Base-by-base conservation (phyloP, 2,797 vertebrate genomes). In the Mastacembelus armatus region DNA sequence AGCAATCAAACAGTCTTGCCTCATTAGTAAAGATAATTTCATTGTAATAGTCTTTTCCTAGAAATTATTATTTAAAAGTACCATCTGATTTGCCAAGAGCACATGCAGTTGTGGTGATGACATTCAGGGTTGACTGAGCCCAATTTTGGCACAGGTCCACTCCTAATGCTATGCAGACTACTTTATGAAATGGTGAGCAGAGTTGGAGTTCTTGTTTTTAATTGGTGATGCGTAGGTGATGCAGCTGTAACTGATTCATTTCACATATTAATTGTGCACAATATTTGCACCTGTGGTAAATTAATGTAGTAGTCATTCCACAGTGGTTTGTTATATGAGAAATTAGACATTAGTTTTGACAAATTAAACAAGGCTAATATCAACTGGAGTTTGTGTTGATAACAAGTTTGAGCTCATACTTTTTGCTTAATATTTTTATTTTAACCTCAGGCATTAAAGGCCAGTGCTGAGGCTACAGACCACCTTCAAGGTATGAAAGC, bases 401-500 rank as follows among this genome's bases (percentile, higher is more conserved):
- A 38, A 19, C 27, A 22, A 32, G 5, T 16, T 8, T 4, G 1
- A 19, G 5, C 15, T 18, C n/a, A 30, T 14, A 10, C 3, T 7
- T 4, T 49, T 5, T 15, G 3, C 12, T 24, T 39, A 5, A n/a
- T 33, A 3, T 49, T 19, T 22, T 16, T 16, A 30, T 39, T 38
- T 4, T 7, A 48, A 10, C 24, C 0, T 24, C 1, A 99, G 97
- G 95, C 97, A 0, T 88, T 95, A 35, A 98, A 96, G 88, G 96
- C 95, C 42, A 98, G 95, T 72, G 47, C 78, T 2, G 98, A 99
- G 82, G 96, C 97, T 19, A 95, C 96, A 0, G 98, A 99, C 78
- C 94, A 96, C 39, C 94, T 99, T 61, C 97, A 99, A 89, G 96
- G 92, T 22, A 95, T 98, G 74, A 96, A 94, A 55, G 87, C 96